Evolutionary conservation across 2,797 vertebrate genomes (phyloP).

Genomic region (Morus bassanus): DNA sequence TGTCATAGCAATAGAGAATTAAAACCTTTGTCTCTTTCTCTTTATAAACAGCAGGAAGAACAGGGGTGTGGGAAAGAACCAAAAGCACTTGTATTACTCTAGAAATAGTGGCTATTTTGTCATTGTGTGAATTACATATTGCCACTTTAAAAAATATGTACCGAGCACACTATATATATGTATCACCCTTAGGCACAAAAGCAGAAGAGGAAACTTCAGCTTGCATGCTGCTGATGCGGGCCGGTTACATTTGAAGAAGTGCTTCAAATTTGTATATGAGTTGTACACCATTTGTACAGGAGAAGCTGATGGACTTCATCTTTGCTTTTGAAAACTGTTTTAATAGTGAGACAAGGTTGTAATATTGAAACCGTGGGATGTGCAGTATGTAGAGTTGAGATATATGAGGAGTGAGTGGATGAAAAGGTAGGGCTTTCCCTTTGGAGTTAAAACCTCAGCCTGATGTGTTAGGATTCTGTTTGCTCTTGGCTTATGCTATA

Average conservation of each 20-base stretch:
- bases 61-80: background rate
- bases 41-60: background rate
- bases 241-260: background rate
- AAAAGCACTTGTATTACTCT: background rate
- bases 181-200: background rate
- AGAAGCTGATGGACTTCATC: background rate
- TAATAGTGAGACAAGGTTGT: background rate
- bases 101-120: background rate
- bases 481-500: background rate
- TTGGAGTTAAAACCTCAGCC: background rate
- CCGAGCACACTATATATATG: accelerated
- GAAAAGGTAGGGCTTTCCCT: background rate
- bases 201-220: background rate
- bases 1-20: background rate
- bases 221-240: background rate
- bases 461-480: background rate
- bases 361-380: background rate
- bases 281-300: background rate
- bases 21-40: background rate
- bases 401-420: background rate
- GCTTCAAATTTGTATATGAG: background rate
- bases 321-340: background rate
- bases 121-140: background rate
- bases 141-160: background rate
- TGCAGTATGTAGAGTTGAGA: background rate